Base-by-base conservation (phyloP, 2,888 invertebrate genomes). In the Aproaerema taeniolella region DNA sequence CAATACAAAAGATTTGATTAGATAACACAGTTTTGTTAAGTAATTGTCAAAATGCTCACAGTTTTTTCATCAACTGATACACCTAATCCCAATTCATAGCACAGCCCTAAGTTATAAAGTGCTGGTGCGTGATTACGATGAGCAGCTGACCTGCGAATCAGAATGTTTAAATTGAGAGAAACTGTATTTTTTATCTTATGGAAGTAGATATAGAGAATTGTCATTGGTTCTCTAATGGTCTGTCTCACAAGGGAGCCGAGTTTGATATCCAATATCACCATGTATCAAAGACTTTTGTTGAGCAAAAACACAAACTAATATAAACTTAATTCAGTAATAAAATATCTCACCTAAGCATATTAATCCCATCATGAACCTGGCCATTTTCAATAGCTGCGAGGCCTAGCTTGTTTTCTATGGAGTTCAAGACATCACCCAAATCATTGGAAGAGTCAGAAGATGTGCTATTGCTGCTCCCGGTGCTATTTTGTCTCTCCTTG, bases 81-180 rank as follows among this genome's bases (percentile, higher is more conserved):
- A 42, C 92, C 93, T 39, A 90, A 66, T 0, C 92, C 93, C 54
- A 87, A 76, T 67, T 93, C 92, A 67, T 92, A 90, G 58, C 92
- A 92, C 16, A 92, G 59, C 1, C 89, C 93, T 45, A 93, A 75
- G 62, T 93, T 93, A 57, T 89, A 93, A 45, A 89, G 78, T 20
- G 92, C 91, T 46, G 88, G 88, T 37, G 89, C 78, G 63, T 90
- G 88, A 48, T 88, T 88, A 35, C 90, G 79, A 50, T 82, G 80
- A 12, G 90, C 88, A 45, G 91, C 91, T 41, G 83, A 85, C 50
- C 86, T 85, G 46, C 28, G 66, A 65, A 28, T 29, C 2, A n/a
- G 11, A 26, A 6, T 6, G 20, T 20, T 20, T 4, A 8, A 20
- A 20, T n/a, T n/a, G n/a, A n/a, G n/a, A n/a, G n/a, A n/a, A n/a